Evolutionary conservation across 2,113 vertebrate genomes (phyloP).

Genomic region (human (Homo sapiens)): DNA sequence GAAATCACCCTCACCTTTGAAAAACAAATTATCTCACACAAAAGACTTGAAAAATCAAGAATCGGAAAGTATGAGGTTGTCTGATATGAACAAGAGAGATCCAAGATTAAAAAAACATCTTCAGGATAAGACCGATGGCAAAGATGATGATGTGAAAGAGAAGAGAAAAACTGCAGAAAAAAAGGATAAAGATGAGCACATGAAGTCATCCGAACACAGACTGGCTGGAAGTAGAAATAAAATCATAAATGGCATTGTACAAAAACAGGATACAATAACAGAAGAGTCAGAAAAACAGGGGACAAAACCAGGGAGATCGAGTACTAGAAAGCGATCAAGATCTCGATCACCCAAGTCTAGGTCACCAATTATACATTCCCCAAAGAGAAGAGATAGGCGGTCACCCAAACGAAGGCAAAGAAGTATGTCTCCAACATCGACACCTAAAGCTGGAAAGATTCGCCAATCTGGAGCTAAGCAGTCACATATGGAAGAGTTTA

Average conservation of each 20-base stretch:
- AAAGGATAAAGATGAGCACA: constrained; percentile 91
- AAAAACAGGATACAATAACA: constrained; percentile 86
- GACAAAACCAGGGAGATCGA: constrained; percentile 88
- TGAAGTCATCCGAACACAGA: constrained; percentile 86
- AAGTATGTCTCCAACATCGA: constrained; percentile 89
- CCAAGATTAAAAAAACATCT: constrained; percentile 92
- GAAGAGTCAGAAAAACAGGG: constrained; percentile 87
- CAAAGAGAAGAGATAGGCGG: constrained; percentile 93
- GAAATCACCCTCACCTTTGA: constrained; percentile 90
- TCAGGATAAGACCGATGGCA: constrained; percentile 88
- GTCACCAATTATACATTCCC: constrained; percentile 89
- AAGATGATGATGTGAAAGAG: constrained; percentile 90
- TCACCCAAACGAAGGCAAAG: constrained; percentile 92
- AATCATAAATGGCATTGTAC: constrained; percentile 89
- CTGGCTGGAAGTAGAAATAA: constrained; percentile 87
- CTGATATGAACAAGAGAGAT: constrained; percentile 91
- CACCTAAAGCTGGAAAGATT: constrained; percentile 88
- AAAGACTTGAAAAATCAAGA: constrained; percentile 87
- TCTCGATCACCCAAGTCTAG: constrained; percentile 91
- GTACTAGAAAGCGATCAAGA: constrained; percentile 91
- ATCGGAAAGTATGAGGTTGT: constrained; percentile 82
- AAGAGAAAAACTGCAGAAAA: constrained; percentile 91
- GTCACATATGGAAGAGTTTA: constrained; percentile 84
- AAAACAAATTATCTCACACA: constrained; percentile 84
- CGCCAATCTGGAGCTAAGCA: constrained; percentile 85